Base-by-base conservation (phyloP, 2,113 vertebrate species). In the Dicerorhinus sumatrensis region DNA sequence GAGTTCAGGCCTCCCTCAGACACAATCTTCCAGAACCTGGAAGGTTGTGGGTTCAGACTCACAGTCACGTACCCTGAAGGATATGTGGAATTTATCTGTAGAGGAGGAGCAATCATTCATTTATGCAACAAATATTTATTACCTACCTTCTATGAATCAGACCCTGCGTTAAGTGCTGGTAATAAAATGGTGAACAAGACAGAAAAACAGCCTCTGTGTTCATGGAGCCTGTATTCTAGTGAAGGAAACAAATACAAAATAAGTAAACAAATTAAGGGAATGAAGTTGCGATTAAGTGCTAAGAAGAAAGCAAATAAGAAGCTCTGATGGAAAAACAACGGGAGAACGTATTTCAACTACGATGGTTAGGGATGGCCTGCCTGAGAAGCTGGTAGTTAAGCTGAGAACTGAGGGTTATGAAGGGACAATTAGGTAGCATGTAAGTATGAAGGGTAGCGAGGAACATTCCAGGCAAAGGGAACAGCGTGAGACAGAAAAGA, bases 231-330 rank as follows among this genome's bases (percentile, higher is more conserved):
- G 16, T 76, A 31, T 39, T 87, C 76, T 63, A 69, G 46, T 31
- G 12, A 87, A 69, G 39, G 48, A 69, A 81, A 75, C 20, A 69
- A 87, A 65, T 63, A 12, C 33, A 76, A 65, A 86, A 58, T 42
- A 67, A 72, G 56, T 13, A 96, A 83, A 31, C 12, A 76, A 67
- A 51, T 58, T 58, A 79, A 94, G 48, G 51, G n/a, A 76, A 39
- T 84, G 18, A 89, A 80, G 85, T 48, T 18, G 48, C 80, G 80
- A 31, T 48, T 31, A 69, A 73, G 16, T 56, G 10, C 23, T 17
- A 67, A 77, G 14, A 72, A 79, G 86, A 80, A 97, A 96, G 72
- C n/a, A 76, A 87, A 60, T 20, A 96, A 54, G 76, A 77, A 54
- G n/a, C 11, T 23, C 4, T 31, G 6, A 60, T 16, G 25, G 23